A percentile compares a stretch with the other conserved stretches of the same genome.
These are phyloP conservation scores for Pollenia labialis DNA, from an alignment of 2,888 invertebrate genomes.

Conservation along the genomic window DNA sequence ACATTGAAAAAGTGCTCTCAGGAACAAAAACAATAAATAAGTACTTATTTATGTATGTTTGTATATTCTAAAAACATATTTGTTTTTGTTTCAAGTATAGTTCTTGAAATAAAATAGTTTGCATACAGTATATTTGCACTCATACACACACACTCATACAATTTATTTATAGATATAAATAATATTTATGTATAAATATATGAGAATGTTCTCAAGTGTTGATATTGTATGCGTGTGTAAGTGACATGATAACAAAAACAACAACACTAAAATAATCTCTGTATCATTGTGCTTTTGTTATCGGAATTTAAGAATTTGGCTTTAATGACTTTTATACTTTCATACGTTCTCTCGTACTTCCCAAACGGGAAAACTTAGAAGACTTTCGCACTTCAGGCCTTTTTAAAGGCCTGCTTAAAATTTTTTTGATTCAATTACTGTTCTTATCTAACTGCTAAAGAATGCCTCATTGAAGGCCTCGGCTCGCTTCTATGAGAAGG, in stretches of 20 bases:
- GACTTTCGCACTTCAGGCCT: too few species aligned
- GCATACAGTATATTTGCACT: slow-evolving; percentile 4
- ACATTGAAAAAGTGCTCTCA: slow-evolving; percentile 2
- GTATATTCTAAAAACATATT: slow-evolving; percentile 8
- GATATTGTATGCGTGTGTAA: slow-evolving; percentile 7
- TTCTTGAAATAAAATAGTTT: slow-evolving; percentile 36
- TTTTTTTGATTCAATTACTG: too few species aligned
- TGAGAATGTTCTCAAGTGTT: slow-evolving; percentile 1
- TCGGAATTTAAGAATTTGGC: slow-evolving; percentile 31
- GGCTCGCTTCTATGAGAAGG: too few species aligned
- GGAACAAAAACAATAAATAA: not conserved
- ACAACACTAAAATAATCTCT: not conserved
- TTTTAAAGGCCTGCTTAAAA: too few species aligned
- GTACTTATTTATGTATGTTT: not conserved
- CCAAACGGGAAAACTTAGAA: too few species aligned
- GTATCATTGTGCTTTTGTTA: not conserved
- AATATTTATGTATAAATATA: too few species aligned
- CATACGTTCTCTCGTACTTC: too few species aligned
- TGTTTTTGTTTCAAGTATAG: slow-evolving; percentile 24
- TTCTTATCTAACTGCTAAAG: too few species aligned
- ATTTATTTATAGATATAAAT: not conserved
- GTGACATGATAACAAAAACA: not conserved
- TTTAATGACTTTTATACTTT: not conserved
- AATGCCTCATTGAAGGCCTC: too few species aligned
- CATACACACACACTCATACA: not conserved